These are phyloP conservation scores for Falco peregrinus DNA, from an alignment of 2,797 vertebrate species.

Conservation along the genomic window DNA sequence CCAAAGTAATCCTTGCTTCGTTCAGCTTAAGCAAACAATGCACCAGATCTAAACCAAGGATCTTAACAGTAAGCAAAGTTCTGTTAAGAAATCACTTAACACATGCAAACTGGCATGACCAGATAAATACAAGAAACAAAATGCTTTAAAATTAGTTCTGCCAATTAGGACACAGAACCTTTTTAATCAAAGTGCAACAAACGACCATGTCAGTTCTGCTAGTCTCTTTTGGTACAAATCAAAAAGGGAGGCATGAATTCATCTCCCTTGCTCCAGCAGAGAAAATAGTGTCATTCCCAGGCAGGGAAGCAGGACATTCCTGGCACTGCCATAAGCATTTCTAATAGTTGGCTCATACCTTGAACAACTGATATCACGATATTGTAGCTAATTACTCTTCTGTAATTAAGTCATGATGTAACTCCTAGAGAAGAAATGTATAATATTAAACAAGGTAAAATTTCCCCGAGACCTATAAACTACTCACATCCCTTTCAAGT, in stretches of 20 bases:
- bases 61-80: background rate
- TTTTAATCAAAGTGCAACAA: background rate
- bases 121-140: background rate
- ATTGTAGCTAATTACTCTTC: background rate
- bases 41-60: background rate
- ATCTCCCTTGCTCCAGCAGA: background rate
- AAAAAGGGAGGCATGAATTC: background rate
- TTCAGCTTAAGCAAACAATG: background rate
- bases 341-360: background rate
- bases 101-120: background rate
- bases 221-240: background rate
- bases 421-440: background rate
- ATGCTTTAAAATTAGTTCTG: background rate
- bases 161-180: background rate
- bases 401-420: background rate
- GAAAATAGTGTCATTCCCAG: background rate
- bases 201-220: background rate
- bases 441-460: background rate
- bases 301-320: background rate
- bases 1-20: background rate
- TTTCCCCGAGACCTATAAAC: background rate
- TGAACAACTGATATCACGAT: background rate
- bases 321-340: background rate
- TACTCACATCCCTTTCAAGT: background rate
- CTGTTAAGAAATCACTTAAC: background rate